Conservation (phyloP, 1,140 invertebrate species). For the Drosophila ohnishii region DNA sequence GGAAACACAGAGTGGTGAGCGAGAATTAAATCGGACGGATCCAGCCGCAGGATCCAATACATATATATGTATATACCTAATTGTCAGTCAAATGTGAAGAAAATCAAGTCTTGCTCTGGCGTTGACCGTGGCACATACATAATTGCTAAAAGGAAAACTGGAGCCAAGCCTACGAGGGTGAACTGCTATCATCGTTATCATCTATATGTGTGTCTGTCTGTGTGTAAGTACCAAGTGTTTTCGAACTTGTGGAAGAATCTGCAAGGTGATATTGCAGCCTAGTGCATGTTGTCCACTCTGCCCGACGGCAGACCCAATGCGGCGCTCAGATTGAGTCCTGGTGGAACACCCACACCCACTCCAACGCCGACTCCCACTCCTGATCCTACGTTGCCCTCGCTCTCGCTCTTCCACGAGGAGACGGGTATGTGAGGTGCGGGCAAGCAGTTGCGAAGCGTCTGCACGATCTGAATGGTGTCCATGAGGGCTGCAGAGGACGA, state of each 20-base stretch:
- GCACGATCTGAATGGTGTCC: conserved; percentile 93
- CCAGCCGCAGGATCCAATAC: conserved; percentile 33
- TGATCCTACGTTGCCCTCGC: conserved; percentile 62
- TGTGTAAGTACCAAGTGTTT: conserved; percentile 52
- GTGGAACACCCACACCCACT: conserved; percentile 54
- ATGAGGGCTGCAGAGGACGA: conserved; percentile 86
- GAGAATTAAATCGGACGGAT: conserved; percentile 17
- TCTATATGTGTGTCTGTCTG: conserved; percentile 35
- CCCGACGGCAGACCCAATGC: conserved; percentile 56
- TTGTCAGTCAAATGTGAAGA: conserved; percentile 71
- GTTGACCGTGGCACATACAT: conserved; percentile 72
- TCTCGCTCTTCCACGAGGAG: conserved; percentile 93
- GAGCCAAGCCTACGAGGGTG: conserved; percentile 68
- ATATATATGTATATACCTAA: conserved; percentile 26
- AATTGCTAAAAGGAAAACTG: conserved; percentile 66
- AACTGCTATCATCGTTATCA: conserved; percentile 40
- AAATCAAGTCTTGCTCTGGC: conserved; percentile 77
- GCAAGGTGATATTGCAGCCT: conserved; percentile 14
- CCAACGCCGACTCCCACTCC: conserved; percentile 47
- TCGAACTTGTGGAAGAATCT: conserved; percentile 35
- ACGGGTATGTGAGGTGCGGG: conserved; percentile 93
- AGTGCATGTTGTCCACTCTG: conserved; percentile 66
- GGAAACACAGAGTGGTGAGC: conserved; percentile 25
- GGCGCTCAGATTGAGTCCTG: conserved; percentile 52
- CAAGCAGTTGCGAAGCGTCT: conserved; percentile 91